These are phyloP conservation scores for Pollenia griseotomentosa DNA, from an alignment of 2,888 invertebrate species.

Conservation along the genomic window DNA sequence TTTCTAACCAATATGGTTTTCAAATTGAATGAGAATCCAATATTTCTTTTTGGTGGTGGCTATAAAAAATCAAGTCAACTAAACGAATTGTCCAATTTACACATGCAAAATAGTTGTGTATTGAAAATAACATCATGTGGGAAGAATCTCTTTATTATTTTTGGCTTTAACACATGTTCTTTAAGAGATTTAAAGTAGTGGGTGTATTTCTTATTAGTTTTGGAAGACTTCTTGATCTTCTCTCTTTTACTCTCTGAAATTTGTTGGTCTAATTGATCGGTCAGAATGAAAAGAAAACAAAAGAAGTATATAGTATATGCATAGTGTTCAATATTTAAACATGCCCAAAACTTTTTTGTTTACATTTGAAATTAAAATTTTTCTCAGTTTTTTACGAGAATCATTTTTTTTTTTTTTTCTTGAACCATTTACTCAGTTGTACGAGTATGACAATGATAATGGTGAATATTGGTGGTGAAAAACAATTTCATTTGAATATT, in stretches of 20 bases:
- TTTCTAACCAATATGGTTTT: too few relatives aligned
- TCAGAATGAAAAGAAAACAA: conserved; percentile 43
- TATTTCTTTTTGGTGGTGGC: too few relatives aligned
- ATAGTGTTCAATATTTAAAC: conserved; percentile 5
- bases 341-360: conserved; percentile 58
- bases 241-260: conserved; percentile 30
- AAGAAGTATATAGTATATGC: not conserved
- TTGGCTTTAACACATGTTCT: conserved; percentile 55
- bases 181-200: conserved; percentile 48
- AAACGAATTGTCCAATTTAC: not conserved
- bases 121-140: conserved; percentile 18
- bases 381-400: conserved; percentile 56
- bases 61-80: too few relatives aligned
- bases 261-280: conserved; percentile 48
- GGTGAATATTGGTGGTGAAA: conserved; percentile 67
- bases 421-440: conserved; percentile 48
- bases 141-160: conserved; percentile 35
- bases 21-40: too few relatives aligned
- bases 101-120: not conserved
- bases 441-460: conserved; percentile 59
- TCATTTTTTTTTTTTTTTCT: not conserved
- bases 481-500: conserved; percentile 65
- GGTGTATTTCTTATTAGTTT: conserved; percentile 47
- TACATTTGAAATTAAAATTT: conserved; percentile 57
- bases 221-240: conserved; percentile 24